Base-by-base conservation (phyloP, 2,113 vertebrate species). In the Elgaria multicarinata region DNA sequence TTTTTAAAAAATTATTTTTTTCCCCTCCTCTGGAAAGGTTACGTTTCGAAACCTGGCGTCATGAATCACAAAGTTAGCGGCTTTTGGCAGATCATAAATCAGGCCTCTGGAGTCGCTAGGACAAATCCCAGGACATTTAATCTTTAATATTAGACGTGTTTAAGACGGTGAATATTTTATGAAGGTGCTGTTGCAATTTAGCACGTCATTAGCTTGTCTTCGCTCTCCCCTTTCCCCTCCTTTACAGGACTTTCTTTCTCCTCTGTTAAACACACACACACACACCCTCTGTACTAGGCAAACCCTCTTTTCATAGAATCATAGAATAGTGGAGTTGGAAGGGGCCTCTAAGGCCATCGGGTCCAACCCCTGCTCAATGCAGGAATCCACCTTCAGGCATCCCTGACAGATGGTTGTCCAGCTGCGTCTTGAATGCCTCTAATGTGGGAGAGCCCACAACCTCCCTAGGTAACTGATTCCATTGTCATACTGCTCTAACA, bases 71-170 rank as follows among this genome's bases (percentile, higher is more conserved):
- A 95, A 93, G 92, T 95, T 97, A 96, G 97, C 95, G 92, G 96
- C 94, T 95, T 96, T 92, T 97, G 97, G 96, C 97, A 98, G 97
- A 97, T 97, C 97, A 96, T 98, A 98, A 98, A 98, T 98, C 98
- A 98, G 93, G 90, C 88, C 94, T 95, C 93, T 86, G 58, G 95
- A 96, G 94, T 96, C 92, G 85, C 85, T 92, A 94, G 96, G 96
- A 97, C 96, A 96, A 97, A 97, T 96, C 96, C 93, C 93, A 90
- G 95, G 95, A 97, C 96, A 95, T 97, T 97, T 97, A 95, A 97
- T 97, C 97, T 96, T 96, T 96, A 96, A 96, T 97, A 97, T 97
- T 96, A 96, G 96, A 95, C 75, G 28, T 92, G 94, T 96, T 97
- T 96, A 96, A 97, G 92, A 90, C 93, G 92, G 96, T 97, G 97